phyloP scores from a whole-genome alignment of 2,113 vertebrate species.

The Lepus europaeus region DNA sequence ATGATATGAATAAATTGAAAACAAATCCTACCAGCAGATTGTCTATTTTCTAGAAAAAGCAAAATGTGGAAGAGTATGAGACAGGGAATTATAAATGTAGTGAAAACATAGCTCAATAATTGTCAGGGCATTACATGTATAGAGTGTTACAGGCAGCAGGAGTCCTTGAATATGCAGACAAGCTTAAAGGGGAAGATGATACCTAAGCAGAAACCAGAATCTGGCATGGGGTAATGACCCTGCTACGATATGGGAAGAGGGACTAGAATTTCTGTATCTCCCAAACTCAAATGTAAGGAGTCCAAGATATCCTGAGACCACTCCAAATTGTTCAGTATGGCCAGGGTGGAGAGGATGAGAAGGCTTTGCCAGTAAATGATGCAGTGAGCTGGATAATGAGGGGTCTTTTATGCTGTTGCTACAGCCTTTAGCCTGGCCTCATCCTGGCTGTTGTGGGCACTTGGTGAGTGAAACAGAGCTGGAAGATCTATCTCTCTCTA shows the following conservation, averaged over 20 bases:
- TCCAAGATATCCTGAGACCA: not conserved
- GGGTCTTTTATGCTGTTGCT: not conserved
- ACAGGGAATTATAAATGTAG: not conserved
- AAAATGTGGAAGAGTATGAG: not conserved
- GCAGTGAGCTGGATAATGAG: not conserved
- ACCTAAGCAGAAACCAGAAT: not conserved
- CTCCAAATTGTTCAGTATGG: not conserved
- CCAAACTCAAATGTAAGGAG: not conserved
- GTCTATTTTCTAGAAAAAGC: not conserved
- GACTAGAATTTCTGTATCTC: not conserved
- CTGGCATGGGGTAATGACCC: not conserved
- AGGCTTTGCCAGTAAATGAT: accelerated
- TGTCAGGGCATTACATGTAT: not conserved
- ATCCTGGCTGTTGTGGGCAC: no score
- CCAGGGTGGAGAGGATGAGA: not conserved
- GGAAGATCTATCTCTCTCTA: no score
- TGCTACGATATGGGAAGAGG: not conserved
- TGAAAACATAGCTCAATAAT: not conserved
- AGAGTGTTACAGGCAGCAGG: not conserved
- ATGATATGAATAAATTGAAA: not conserved
- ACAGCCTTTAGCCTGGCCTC: no score
- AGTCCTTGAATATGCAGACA: not conserved
- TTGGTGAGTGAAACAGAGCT: no score
- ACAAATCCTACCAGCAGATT: not conserved
- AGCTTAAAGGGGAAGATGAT: not conserved